A percentile compares a stretch with the other conserved stretches of the same genome.
Evolutionary conservation across 2,113 vertebrate genomes (phyloP).

Genomic region (Apus apus): DNA sequence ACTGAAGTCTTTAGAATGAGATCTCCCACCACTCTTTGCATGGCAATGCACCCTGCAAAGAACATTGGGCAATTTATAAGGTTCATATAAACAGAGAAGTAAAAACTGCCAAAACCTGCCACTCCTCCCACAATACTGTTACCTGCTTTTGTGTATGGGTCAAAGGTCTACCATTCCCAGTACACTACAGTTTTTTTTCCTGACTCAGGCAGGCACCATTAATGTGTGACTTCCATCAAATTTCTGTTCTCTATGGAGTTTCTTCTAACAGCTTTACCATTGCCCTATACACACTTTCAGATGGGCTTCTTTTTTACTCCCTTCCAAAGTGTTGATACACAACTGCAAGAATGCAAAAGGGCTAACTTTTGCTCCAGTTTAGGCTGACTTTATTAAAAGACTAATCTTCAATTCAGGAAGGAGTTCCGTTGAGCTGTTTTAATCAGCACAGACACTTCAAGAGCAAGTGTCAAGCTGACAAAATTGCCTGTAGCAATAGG

Average conservation of each 20-base stretch:
- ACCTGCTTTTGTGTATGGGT: too few relatives aligned
- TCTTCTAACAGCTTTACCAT: not conserved
- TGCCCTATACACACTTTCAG: not conserved
- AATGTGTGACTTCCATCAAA: not conserved
- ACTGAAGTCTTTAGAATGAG: not conserved
- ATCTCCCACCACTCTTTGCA: accelerated
- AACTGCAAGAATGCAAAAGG: not conserved
- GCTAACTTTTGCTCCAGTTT: slow-evolving; percentile 21
- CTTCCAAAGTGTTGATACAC: not conserved
- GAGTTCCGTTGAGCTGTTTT: slow-evolving; percentile 29
- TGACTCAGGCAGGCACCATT: not conserved
- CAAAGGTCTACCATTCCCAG: not conserved
- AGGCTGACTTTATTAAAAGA: slow-evolving; percentile 48
- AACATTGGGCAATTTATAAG: not conserved
- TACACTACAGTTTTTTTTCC: not conserved
- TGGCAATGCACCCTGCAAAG: not conserved
- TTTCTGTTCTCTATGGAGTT: not conserved
- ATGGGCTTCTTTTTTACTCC: not conserved
- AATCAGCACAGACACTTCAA: slow-evolving; percentile 39
- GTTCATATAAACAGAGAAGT: not conserved
- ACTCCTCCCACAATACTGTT: too few relatives aligned
- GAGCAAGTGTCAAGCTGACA: slow-evolving; percentile 56
- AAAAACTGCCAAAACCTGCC: not conserved
- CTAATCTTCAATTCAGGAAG: slow-evolving; percentile 18
- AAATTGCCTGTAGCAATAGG: slow-evolving; percentile 25